Base-by-base conservation (phyloP, 2,113 vertebrate genomes). In the Corythaeola cristata region DNA sequence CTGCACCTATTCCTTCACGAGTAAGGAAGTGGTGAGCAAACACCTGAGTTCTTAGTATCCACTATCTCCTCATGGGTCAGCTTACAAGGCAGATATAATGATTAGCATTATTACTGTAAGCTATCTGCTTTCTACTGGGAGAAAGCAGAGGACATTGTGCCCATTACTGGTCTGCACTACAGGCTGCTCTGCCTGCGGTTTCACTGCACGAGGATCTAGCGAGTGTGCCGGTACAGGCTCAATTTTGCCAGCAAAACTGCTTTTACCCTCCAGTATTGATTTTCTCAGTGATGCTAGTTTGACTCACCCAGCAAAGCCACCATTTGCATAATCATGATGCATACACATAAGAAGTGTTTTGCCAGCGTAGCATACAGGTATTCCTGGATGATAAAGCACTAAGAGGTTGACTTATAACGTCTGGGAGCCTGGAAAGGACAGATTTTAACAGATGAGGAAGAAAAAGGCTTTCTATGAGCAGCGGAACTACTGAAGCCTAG, bases 291-390 rank as follows among this genome's bases (percentile, higher is more conserved):
- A 10, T 37, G 16, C 32, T 62, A 4, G 20, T 32, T 67, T 79
- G 37, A 37, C 50, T 63, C 2, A 0, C 27, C 33, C 41, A 50
- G 85, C 37, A 23, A 47, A 76, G 33, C 45, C 56, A 32, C 75
- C 2, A 0, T 20, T 30, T 20, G 24, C 53, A 11, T 56, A 69
- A 11, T 19, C 27, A 6, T 4, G 26, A 35, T 75, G 22, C 52
- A 45, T 44, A 44, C 49, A 9, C 3, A 2, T 41, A 33, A 33
- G 33, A 44, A 71, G 15, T 5, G 37, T 44, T 95, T 79, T 20
- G 1, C n/a, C 24, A 5, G 68, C 18, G 22, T 18, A 32, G 19
- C 30, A 24, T 60, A n/a, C 0, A 0, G 32, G 6, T 37, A 22
- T 72, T 77, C 17, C 67, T 47, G 41, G 58, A 71, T 33, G 39